phyloP scores from a whole-genome alignment of 2,113 vertebrate genomes.

The Formicarius rufipectus region DNA sequence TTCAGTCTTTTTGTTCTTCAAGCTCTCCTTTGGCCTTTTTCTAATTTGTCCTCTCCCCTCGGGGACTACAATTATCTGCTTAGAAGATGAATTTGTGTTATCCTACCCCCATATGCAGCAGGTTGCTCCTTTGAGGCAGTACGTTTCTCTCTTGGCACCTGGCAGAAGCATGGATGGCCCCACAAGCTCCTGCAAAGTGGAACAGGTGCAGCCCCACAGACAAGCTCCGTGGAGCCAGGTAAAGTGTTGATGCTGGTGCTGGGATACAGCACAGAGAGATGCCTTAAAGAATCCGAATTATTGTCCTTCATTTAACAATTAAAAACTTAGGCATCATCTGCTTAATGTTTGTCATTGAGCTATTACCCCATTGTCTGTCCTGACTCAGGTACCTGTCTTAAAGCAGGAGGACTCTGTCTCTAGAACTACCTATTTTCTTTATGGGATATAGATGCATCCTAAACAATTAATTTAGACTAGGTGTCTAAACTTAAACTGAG shows the following conservation, averaged over 20 bases:
- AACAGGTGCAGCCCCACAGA: neutral
- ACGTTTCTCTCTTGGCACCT: neutral
- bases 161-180: neutral
- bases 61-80: neutral
- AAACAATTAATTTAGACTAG: neutral
- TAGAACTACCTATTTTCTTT: neutral
- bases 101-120: fast-evolving
- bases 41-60: neutral
- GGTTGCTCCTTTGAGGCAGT: neutral
- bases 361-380: neutral
- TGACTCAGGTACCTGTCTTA: neutral
- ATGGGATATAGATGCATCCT: neutral
- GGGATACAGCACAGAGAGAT: neutral
- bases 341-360: neutral
- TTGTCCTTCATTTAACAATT: neutral
- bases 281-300: neutral
- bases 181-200: fast-evolving
- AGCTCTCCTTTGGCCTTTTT: neutral
- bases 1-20: neutral
- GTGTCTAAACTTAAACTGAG: neutral
- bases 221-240: neutral
- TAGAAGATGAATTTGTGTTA: neutral
- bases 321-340: neutral
- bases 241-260: neutral
- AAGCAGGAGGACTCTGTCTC: neutral